Base-by-base conservation (phyloP, 2,888 invertebrate species). In the Phalangium opilio region DNA sequence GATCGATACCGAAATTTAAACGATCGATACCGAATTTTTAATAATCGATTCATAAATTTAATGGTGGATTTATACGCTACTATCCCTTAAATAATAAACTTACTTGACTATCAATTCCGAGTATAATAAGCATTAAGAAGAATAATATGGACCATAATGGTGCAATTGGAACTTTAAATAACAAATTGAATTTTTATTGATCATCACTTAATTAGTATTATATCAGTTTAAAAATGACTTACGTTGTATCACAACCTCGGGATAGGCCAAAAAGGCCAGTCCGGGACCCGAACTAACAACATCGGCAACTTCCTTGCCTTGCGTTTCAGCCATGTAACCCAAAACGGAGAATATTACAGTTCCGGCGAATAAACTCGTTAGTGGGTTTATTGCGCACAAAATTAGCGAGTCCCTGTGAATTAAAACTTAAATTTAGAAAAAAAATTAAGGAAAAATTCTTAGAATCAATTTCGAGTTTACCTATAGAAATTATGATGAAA, bases 331-430 rank as follows among this genome's bases (percentile, higher is more conserved):
- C 56, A 91, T 82, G 64, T 89, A 87, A 43, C 91, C 91, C 51
- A 91, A 79, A 0, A 87, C 89, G 21, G 89, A 86, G 68, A 91
- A 91, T 8, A 89, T 84, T 63, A 89, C 89, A 60, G 90, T 80
- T 40, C 90, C 90, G 48, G 90, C 87, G 53, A 90, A 71, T 48
- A 91, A 70, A 66, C 89, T 86, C 34, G 89, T 89, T 43, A 83
- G 70, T 60, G 87, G 89, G 70, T 90, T 90, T 63, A 90, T 85
- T 55, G 78, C 79, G 61, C 86, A 85, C 1, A 90, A 89, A 50
- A 89, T 73, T 51, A 90, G 71, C 4, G 89, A 89, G 67, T 90
- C 90, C 45, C 89, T 77, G 61, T 3, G 55, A 57, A 52, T 20
- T 50, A 32, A 40, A 47, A 41, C 44, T 7, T 50, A 18, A 15